Evolutionary conservation across 2,113 vertebrate genomes (phyloP).

Genomic region (Emydocephalus ijimae): DNA sequence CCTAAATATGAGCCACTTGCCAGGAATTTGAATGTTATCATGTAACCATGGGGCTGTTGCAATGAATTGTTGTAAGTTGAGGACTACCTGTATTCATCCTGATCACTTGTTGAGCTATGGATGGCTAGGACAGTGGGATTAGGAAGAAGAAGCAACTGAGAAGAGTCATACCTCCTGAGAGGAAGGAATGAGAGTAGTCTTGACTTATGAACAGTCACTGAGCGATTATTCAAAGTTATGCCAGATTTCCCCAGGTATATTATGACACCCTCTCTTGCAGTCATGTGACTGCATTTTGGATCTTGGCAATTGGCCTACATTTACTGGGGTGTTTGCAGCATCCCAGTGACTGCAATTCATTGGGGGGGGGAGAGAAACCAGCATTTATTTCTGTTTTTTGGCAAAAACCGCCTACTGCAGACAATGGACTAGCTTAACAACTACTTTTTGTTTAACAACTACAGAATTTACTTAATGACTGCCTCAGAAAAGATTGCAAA

Average conservation of each 20-base stretch:
- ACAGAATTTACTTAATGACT: background rate
- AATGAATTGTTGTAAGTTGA: background rate
- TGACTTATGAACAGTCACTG: background rate
- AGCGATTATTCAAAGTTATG: background rate
- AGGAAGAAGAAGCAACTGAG: background rate
- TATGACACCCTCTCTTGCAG: background rate
- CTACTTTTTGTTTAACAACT: background rate
- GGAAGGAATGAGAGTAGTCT: background rate
- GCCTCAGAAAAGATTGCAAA: background rate
- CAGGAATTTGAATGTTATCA: background rate
- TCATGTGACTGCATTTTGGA: too few relatives aligned
- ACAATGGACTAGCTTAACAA: background rate
- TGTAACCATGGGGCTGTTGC: background rate
- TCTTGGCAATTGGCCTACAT: too few relatives aligned
- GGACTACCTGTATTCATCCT: background rate
- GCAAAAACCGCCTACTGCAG: too few relatives aligned
- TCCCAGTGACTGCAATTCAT: too few relatives aligned
- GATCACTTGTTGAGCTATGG: background rate
- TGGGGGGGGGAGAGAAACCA: too few relatives aligned
- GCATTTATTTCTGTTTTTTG: too few relatives aligned
- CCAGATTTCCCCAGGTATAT: background rate
- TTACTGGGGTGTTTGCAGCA: too few relatives aligned
- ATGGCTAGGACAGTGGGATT: background rate
- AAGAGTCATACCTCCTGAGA: background rate
- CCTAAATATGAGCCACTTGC: background rate